These are phyloP conservation scores for Lissonota sp. DNA, from an alignment of 2,888 invertebrate species.

Conservation along the genomic window DNA sequence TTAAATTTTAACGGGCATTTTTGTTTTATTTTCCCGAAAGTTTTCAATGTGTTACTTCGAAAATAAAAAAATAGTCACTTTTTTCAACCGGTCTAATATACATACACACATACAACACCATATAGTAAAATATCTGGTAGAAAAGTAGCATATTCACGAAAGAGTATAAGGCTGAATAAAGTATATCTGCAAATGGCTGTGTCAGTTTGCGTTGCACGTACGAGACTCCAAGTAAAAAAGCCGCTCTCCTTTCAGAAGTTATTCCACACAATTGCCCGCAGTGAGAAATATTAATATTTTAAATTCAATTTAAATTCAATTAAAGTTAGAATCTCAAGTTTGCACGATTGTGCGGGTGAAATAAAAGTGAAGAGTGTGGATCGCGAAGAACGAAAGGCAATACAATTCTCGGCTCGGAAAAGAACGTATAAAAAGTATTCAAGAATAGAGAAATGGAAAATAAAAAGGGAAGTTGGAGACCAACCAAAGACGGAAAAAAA, in stretches of 20 bases:
- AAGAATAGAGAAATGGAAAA: constrained; percentile 26
- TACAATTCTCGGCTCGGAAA: constrained; percentile 23
- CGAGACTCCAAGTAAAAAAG: constrained; percentile 59
- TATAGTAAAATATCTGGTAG: constrained; percentile 33
- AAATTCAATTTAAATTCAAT: constrained; percentile 82
- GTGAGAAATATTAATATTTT: constrained; percentile 78
- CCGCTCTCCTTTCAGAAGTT: constrained; percentile 54
- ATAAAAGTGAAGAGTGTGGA: constrained; percentile 33
- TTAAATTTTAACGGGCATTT: no score
- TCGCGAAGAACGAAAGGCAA: constrained; percentile 26
- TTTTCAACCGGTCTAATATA: no score
- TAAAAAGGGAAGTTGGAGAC: constrained; percentile 20
- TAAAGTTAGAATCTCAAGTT: constrained; percentile 73
- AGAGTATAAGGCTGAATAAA: constrained; percentile 46
- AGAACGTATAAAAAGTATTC: constrained; percentile 20
- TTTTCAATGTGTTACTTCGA: no score
- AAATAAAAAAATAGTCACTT: no score
- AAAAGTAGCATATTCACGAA: neutral
- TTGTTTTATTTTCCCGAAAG: no score
- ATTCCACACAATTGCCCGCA: constrained; percentile 62
- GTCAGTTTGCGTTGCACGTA: constrained; percentile 49
- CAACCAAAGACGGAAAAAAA: constrained; percentile 13
- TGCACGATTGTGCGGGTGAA: constrained; percentile 52
- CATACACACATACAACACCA: neutral
- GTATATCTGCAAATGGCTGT: constrained; percentile 40